A percentile compares a stretch with the other conserved stretches of the same genome.
Evolutionary conservation across 1,140 invertebrate species (phyloP).

Genomic region (Amyelois transitella): DNA sequence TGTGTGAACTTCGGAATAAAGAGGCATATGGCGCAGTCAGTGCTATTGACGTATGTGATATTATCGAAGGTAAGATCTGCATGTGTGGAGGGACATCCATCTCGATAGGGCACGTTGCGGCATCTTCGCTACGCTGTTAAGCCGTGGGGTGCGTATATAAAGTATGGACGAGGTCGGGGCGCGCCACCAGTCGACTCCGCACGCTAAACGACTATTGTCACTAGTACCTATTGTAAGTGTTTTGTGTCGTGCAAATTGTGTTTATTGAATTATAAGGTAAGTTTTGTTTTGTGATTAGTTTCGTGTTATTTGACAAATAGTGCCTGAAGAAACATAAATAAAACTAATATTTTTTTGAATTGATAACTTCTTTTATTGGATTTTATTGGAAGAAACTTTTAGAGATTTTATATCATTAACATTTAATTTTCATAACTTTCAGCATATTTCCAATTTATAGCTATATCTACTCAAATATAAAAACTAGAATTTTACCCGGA

Average conservation of each 20-base stretch:
- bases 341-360: too few species aligned
- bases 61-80: constrained; percentile 19
- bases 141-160: constrained; percentile 57
- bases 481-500: too few species aligned
- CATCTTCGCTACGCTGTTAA: constrained; percentile 40
- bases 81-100: constrained; percentile 34
- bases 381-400: too few species aligned
- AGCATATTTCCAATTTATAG: too few species aligned
- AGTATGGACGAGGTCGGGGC: constrained; percentile 33
- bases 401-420: too few species aligned
- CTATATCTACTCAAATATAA: too few species aligned
- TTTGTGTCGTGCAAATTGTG: constrained; percentile 33
- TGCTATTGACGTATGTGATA: constrained; percentile 7
- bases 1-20: neutral
- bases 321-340: too few species aligned
- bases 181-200: constrained; percentile 45
- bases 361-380: too few species aligned
- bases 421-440: too few species aligned
- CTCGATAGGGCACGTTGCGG: constrained; percentile 46
- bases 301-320: too few species aligned
- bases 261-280: constrained; percentile 26
- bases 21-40: neutral
- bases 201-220: constrained; percentile 35
- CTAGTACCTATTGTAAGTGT: constrained; percentile 22
- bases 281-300: too few species aligned